A percentile compares a stretch with the other conserved stretches of the same genome.
These are phyloP conservation scores for Callocephalon fimbriatum DNA, from an alignment of 2,113 vertebrate species.

Conservation along the genomic window DNA sequence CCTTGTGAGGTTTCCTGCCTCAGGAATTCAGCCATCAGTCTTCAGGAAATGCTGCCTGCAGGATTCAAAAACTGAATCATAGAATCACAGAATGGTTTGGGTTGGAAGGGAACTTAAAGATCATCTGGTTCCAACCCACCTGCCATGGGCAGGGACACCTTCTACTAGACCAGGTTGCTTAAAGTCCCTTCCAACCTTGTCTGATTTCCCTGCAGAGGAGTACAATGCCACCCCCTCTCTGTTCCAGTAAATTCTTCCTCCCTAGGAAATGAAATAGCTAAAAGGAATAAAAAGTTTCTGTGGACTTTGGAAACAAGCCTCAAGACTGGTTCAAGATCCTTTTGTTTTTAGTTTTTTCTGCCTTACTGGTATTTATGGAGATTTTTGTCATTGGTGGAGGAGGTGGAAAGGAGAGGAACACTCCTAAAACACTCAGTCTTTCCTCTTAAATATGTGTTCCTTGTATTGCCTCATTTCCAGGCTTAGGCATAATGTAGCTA, in stretches of 20 bases:
- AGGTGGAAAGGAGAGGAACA: neutral
- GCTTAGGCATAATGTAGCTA: neutral
- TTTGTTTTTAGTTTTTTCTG: neutral
- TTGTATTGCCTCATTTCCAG: neutral
- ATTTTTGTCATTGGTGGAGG: neutral
- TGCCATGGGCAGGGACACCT: neutral
- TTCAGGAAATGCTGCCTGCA: neutral
- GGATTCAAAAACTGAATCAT: neutral
- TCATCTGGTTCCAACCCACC: neutral
- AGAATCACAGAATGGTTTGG: neutral
- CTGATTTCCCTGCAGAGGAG: fast-evolving
- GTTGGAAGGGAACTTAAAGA: neutral
- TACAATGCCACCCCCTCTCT: fast-evolving
- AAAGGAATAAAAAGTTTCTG: neutral
- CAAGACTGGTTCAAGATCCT: neutral
- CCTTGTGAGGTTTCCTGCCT: neutral
- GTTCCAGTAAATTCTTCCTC: neutral
- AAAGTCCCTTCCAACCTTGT: neutral
- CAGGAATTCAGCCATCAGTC: neutral
- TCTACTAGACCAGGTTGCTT: neutral
- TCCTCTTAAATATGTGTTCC: neutral
- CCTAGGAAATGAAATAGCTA: neutral
- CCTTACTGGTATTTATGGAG: neutral
- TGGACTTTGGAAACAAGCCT: neutral
- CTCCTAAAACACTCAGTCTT: neutral